phyloP scores from a whole-genome alignment of 1,140 invertebrate species.

The Rhyzopertha dominica region DNA sequence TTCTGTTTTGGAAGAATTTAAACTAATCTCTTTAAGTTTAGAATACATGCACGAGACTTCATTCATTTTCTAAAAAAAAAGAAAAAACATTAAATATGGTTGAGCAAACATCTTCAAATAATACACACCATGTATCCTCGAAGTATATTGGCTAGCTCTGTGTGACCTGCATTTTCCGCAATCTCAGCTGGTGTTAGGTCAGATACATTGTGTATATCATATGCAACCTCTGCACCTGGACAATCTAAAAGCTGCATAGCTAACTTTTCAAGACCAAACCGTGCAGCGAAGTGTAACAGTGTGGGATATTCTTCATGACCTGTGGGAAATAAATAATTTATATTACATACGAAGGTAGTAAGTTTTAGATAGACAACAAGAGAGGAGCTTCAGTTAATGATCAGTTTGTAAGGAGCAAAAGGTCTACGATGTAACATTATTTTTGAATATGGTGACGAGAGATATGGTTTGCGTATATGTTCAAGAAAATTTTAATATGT shows the following conservation, averaged over 20 bases:
- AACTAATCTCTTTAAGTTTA: slow-evolving; percentile 73
- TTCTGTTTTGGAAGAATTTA: slow-evolving; percentile 46
- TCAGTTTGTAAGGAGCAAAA: no score
- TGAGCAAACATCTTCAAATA: no score
- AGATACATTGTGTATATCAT: slow-evolving; percentile 70
- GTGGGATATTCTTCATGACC: slow-evolving; percentile 81
- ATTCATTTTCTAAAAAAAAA: slow-evolving; percentile 58
- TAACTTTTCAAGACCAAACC: slow-evolving; percentile 77
- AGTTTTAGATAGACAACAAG: background rate
- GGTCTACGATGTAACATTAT: no score
- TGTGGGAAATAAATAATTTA: slow-evolving; percentile 33
- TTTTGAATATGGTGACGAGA: no score
- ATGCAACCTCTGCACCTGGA: slow-evolving; percentile 73
- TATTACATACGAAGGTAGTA: background rate
- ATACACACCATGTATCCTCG: slow-evolving; percentile 69
- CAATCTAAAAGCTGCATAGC: slow-evolving; percentile 78
- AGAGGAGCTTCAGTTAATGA: no score
- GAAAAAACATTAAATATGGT: slow-evolving; percentile 12
- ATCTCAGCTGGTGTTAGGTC: slow-evolving; percentile 75
- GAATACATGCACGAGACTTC: slow-evolving; percentile 79
- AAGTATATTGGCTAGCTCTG: slow-evolving; percentile 64
- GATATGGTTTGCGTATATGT: no score
- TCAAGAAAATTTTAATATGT: no score
- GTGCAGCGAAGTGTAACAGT: slow-evolving; percentile 79
- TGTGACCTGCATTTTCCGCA: slow-evolving; percentile 67